Evolutionary conservation across 2,113 vertebrate species (phyloP).

Genomic region (Grallaria varia): DNA sequence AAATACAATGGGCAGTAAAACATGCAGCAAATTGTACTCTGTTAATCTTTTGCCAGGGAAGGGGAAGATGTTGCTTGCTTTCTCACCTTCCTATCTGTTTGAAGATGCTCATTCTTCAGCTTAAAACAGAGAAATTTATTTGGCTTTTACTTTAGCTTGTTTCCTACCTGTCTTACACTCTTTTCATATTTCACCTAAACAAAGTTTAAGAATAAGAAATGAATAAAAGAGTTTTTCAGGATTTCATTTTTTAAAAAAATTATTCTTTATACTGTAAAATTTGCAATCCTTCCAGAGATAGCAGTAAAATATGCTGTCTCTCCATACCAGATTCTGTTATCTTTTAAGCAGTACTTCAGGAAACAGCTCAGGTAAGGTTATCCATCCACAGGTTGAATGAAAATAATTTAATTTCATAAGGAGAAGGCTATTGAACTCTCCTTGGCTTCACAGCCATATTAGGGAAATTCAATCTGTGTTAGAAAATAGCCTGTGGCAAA

Average conservation of each 20-base stretch:
- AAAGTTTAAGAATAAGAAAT: background rate
- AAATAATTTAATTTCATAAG: conserved; percentile 38
- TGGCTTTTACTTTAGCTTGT: background rate
- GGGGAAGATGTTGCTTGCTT: background rate
- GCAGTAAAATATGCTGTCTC: background rate
- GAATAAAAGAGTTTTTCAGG: background rate
- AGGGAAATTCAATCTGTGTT: conserved; percentile 53
- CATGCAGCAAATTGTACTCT: background rate
- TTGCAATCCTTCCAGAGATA: background rate
- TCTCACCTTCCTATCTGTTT: background rate
- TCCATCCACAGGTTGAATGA: conserved; percentile 4
- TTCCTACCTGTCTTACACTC: background rate
- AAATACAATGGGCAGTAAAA: background rate
- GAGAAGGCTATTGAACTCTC: conserved; percentile 31
- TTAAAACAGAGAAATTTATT: background rate
- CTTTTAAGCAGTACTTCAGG: background rate
- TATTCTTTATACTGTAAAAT: background rate
- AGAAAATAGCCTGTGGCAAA: conserved; percentile 32
- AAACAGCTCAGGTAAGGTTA: conserved; percentile 24
- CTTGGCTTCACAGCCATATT: conserved; percentile 33
- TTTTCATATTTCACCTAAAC: background rate
- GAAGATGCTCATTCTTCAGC: background rate
- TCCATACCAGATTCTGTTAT: background rate
- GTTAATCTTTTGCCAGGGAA: background rate
- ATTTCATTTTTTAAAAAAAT: background rate